phyloP scores from a whole-genome alignment of 2,113 vertebrate species.

The Etia nguti region DNA sequence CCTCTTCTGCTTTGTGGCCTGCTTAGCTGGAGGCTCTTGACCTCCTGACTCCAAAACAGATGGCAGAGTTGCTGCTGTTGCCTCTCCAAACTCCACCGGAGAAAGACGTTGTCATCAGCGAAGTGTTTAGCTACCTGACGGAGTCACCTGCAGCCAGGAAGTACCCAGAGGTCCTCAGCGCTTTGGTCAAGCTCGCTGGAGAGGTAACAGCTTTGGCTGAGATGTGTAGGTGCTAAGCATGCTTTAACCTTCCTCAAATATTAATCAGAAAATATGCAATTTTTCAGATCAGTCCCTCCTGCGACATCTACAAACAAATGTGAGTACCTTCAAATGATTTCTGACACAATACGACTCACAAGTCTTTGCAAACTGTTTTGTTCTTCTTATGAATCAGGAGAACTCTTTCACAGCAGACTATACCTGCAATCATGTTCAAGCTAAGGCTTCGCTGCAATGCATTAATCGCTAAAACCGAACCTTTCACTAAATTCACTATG shows the following conservation, averaged over 20 bases:
- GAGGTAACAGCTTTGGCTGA: slow-evolving; percentile 30
- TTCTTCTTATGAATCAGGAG: not conserved
- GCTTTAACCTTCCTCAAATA: not conserved
- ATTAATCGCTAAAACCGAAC: not conserved
- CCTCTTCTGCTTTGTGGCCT: not conserved
- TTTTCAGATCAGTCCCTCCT: slow-evolving; percentile 26
- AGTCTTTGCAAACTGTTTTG: not conserved
- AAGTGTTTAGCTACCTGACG: slow-evolving; percentile 58
- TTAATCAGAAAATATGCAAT: not conserved
- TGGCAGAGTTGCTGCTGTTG: slow-evolving; percentile 55
- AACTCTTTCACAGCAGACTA: not conserved
- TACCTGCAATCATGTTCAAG: not conserved
- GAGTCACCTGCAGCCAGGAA: not conserved
- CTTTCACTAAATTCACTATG: not conserved
- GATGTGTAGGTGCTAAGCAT: not conserved
- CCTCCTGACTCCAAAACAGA: slow-evolving; percentile 44
- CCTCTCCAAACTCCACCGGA: slow-evolving; percentile 31
- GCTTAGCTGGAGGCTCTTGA: slow-evolving; percentile 51
- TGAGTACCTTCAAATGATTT: slow-evolving; percentile 29
- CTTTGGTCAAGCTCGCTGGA: not conserved
- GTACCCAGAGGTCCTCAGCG: slow-evolving; percentile 23
- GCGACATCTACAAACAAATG: slow-evolving; percentile 42
- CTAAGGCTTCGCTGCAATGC: accelerated
- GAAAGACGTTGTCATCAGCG: slow-evolving; percentile 39
- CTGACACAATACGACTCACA: not conserved